phyloP scores from a whole-genome alignment of 2,797 vertebrate genomes.

The Astyanax mexicanus region DNA sequence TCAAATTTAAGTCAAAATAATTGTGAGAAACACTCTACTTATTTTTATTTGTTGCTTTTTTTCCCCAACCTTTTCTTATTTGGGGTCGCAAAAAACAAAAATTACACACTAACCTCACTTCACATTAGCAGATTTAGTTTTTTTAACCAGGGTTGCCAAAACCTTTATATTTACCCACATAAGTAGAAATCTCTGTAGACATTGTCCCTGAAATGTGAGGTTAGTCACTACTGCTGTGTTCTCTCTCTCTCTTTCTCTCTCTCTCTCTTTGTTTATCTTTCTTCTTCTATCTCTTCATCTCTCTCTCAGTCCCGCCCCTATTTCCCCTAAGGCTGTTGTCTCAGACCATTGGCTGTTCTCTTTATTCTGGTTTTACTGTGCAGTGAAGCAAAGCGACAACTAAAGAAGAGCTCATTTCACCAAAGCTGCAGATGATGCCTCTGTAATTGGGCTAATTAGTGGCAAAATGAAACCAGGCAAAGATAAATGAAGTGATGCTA shows the following conservation, averaged over 20 bases:
- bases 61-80: too few species aligned
- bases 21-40: too few species aligned
- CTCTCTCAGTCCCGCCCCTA: neutral
- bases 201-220: neutral
- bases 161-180: too few species aligned
- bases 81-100: too few species aligned
- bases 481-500: neutral
- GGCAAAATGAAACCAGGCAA: neutral
- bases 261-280: neutral
- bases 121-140: too few species aligned
- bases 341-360: neutral
- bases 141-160: too few species aligned
- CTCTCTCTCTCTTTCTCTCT: neutral
- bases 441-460: neutral
- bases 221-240: neutral
- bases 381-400: neutral
- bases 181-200: too few species aligned
- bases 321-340: neutral
- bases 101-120: too few species aligned
- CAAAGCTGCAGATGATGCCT: slow-evolving; percentile 5
- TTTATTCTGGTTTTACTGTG: neutral
- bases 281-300: neutral
- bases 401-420: neutral
- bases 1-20: too few species aligned
- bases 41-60: too few species aligned